Percentiles rank a stretch among this genome's conserved stretches.
These are phyloP conservation scores for Nezara viridula DNA, from an alignment of 2,888 invertebrate genomes.

Conservation along the genomic window DNA sequence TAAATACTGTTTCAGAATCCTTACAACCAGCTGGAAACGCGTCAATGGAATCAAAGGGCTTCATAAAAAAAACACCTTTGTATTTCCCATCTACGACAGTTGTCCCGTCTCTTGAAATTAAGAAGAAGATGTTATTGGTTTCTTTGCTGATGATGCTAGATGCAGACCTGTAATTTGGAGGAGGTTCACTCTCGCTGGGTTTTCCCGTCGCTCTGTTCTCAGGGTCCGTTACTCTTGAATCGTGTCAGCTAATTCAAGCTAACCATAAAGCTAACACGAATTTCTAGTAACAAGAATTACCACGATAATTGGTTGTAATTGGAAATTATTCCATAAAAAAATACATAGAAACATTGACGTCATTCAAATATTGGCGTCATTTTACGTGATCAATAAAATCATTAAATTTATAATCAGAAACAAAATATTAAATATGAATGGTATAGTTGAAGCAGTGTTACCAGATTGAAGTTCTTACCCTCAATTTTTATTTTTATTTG, in stretches of 20 bases:
- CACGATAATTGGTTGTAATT: background rate
- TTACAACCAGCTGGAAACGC: background rate
- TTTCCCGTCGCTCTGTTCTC: background rate
- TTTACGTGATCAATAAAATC: too few species aligned
- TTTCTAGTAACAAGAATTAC: background rate
- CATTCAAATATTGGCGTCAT: background rate
- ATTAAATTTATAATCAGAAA: too few species aligned
- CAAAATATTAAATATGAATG: too few species aligned
- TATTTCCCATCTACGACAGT: background rate
- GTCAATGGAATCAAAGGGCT: background rate
- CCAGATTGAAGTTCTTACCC: too few species aligned
- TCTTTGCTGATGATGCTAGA: background rate
- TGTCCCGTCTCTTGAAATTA: background rate
- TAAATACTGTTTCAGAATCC: background rate
- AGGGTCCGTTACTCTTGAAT: background rate
- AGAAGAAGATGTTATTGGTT: background rate
- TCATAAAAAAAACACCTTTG: background rate
- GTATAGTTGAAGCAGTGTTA: too few species aligned
- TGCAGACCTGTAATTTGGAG: background rate
- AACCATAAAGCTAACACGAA: background rate
- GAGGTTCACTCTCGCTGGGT: background rate
- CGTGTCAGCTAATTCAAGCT: slow-evolving; percentile 9
- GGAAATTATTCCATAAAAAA: background rate
- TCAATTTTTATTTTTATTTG: too few species aligned
- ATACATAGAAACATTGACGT: background rate